Percentiles rank a stretch among this genome's conserved stretches.
Conservation (phyloP, 1,140 invertebrate species). For the Drosophila oshimai region DNA sequence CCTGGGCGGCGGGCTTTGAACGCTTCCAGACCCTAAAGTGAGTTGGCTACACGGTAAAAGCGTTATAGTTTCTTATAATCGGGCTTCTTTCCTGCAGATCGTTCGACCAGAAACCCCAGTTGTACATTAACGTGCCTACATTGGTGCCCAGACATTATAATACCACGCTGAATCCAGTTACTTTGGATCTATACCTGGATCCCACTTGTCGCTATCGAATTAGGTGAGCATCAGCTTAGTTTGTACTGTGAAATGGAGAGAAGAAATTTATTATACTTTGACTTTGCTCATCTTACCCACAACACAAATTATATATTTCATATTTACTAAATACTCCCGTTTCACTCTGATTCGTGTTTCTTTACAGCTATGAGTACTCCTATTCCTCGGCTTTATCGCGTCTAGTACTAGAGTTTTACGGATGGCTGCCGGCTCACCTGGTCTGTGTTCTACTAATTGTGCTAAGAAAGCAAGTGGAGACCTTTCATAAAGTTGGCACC, state of each 20-base stretch:
- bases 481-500: conserved; percentile 43
- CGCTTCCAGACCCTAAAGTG: conserved; percentile 86
- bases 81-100: conserved; percentile 11
- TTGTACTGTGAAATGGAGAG: too few species aligned
- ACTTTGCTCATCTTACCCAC: too few species aligned
- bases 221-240: conserved; percentile 75
- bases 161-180: conserved; percentile 70
- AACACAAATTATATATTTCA: not conserved
- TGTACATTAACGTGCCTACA: conserved; percentile 84
- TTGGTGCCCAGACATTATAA: conserved; percentile 76
- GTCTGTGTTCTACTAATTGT: conserved; percentile 69
- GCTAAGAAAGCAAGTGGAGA: conserved; percentile 62
- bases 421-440: conserved; percentile 78
- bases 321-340: not conserved
- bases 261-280: too few species aligned
- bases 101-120: conserved; percentile 68
- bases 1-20: conserved; percentile 86
- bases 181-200: conserved; percentile 84
- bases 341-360: conserved; percentile 4
- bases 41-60: conserved; percentile 24
- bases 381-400: conserved; percentile 61
- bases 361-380: conserved; percentile 68
- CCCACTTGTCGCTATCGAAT: conserved; percentile 85
- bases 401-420: conserved; percentile 65
- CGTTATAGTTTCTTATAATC: not conserved